Evolutionary conservation across 1,140 invertebrate genomes (phyloP).

Genomic region (Drosophila nebulosa): DNA sequence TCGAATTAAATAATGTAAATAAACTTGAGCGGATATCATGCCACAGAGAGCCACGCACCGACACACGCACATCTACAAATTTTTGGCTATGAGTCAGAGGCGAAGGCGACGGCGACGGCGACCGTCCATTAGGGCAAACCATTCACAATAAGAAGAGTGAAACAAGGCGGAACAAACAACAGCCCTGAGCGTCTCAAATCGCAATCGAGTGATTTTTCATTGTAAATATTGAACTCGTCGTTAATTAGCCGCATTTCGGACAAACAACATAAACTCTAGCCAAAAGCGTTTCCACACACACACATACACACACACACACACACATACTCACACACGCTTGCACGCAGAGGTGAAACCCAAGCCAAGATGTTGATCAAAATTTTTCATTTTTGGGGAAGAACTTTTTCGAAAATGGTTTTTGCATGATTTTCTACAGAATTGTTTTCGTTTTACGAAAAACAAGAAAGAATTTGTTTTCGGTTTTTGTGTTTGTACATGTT

Average conservation of each 20-base stretch:
- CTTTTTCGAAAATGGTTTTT: neutral
- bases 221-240: neutral
- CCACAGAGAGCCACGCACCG: conserved; percentile 1
- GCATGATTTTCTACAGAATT: conserved; percentile 2
- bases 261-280: neutral
- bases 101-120: no score
- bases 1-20: conserved; percentile 25
- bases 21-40: conserved; percentile 43
- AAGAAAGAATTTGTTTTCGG: conserved; percentile 34
- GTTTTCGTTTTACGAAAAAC: conserved; percentile 47
- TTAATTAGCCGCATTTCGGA: neutral
- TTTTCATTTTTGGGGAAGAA: neutral
- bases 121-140: conserved; percentile 30
- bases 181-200: neutral
- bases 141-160: conserved; percentile 19
- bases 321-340: no score
- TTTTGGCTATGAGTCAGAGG: conserved; percentile 46
- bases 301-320: no score
- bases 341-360: neutral
- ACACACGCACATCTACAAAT: conserved; percentile 6
- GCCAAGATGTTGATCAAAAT: neutral
- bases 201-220: neutral
- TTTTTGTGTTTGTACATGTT: conserved; percentile 55
- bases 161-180: conserved; percentile 7
- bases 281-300: conserved; percentile 16